Conservation (phyloP, 2,113 vertebrate species). For the Rhinolophus sinicus region DNA sequence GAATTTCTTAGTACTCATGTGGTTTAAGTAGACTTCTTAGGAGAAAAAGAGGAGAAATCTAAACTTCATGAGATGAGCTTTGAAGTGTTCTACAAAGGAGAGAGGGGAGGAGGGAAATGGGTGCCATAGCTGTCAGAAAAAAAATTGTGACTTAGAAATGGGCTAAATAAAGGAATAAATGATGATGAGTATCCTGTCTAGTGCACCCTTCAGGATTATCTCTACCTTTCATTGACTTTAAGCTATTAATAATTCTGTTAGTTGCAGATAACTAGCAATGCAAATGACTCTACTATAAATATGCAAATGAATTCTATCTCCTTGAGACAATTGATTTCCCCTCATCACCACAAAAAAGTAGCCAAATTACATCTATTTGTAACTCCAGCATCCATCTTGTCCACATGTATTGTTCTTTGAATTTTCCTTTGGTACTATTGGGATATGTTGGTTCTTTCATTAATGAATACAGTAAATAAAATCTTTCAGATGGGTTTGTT, state of each 20-base stretch:
- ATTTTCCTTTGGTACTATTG: neutral
- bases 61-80: neutral
- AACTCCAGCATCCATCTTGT: neutral
- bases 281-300: neutral
- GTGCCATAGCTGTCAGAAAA: neutral
- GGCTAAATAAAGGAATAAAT: neutral
- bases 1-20: neutral
- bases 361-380: neutral
- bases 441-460: neutral
- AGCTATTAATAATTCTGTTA: neutral
- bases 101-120: neutral
- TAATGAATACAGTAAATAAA: constrained; percentile 1
- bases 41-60: neutral
- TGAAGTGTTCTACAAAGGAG: neutral
- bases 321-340: neutral
- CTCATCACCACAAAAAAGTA: neutral
- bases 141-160: neutral
- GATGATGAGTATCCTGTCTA: neutral
- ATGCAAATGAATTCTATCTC: neutral
- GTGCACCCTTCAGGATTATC: neutral
- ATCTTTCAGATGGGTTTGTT: neutral
- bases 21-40: neutral
- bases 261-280: neutral
- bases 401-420: neutral
- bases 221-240: neutral